Conservation (phyloP, 2,888 invertebrate genomes). For the Amphiduros pacificus region DNA sequence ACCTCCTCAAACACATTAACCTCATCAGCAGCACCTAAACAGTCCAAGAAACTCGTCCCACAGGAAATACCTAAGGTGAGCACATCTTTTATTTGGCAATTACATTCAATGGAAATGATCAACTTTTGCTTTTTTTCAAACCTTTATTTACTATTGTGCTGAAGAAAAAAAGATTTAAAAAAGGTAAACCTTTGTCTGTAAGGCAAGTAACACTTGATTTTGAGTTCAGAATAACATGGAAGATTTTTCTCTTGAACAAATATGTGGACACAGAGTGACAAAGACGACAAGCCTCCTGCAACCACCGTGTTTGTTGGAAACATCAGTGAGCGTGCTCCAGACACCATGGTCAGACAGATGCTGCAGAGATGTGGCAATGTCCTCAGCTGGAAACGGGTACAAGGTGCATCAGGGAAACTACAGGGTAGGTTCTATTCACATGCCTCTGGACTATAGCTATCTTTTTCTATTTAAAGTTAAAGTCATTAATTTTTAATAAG, state of each 20-base stretch:
- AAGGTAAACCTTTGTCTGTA: neutral
- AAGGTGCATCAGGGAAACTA: slow-evolving; percentile 68
- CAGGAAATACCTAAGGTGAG: slow-evolving; percentile 56
- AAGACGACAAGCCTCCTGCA: slow-evolving; percentile 71
- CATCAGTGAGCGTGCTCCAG: slow-evolving; percentile 92
- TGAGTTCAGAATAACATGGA: too few species aligned
- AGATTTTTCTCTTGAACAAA: too few species aligned
- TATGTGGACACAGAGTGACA: slow-evolving; percentile 25
- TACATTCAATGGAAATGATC: too few species aligned
- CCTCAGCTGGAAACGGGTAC: slow-evolving; percentile 94
- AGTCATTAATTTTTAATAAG: too few species aligned
- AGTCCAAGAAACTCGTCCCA: slow-evolving; percentile 49
- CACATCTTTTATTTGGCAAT: too few species aligned
- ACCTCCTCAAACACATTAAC: slow-evolving; percentile 1
- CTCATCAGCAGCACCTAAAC: slow-evolving; percentile 13
- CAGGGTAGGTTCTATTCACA: slow-evolving; percentile 63
- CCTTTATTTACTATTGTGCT: neutral
- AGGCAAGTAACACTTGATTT: too few species aligned
- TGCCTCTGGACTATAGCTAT: too few species aligned
- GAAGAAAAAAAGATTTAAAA: neutral
- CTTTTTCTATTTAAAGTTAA: too few species aligned
- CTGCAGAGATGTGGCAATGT: slow-evolving; percentile 92
- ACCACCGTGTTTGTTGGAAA: slow-evolving; percentile 98
- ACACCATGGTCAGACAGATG: slow-evolving; percentile 90
- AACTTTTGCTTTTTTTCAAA: neutral